Evolutionary conservation across 2,113 vertebrate genomes (phyloP), one percentile per base, ranked within the genome.

Genomic region (Grantiella picta): DNA sequence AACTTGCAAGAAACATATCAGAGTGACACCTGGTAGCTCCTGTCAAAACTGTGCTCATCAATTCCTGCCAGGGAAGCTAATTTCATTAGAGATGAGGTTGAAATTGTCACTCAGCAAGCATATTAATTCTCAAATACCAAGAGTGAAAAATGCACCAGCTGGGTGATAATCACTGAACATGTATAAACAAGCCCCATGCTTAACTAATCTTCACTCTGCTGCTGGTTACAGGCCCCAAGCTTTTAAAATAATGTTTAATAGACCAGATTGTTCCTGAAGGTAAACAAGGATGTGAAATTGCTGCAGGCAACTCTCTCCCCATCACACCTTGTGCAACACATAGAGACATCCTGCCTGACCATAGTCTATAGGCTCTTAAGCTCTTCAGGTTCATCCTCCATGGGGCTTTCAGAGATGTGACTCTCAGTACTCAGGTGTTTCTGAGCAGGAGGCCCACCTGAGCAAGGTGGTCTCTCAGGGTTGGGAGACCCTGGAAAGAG

Each of bases 101-200:
- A 52, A 81, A 86, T 94, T 96, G 94, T 94, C 94, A 91, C 87
- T 94, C 64, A 76, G 93, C 76, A 94, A 88, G 85, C 95, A 83
- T 96, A 95, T 96, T 96, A 96, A 96, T 95, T 95, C 78, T 73
- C 89, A 71, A 27, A 61, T 92, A 96, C 66, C 28, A 88, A 92
- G 93, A 94, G 86, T 87, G 56, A 90, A 68, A 61, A 92, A 88
- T 5, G 8, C 60, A 70, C 94, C 87, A 86, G 83, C 97, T 88
- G 95, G 70, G 92, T 42, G 42, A 90, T 90, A 75, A 80, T 80
- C 92, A 91, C 50, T 82, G 70, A 69, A 52, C 85, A 71, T 57
- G 87, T 76, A 89, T 18, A 38, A 89, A 94, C 92, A 96, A 64
- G 93, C 28, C 77, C 75, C n/a, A 33, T 70, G 29, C n/a, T 79